Conservation (phyloP, 2,888 invertebrate species). For the Iphiclides podalirius region DNA sequence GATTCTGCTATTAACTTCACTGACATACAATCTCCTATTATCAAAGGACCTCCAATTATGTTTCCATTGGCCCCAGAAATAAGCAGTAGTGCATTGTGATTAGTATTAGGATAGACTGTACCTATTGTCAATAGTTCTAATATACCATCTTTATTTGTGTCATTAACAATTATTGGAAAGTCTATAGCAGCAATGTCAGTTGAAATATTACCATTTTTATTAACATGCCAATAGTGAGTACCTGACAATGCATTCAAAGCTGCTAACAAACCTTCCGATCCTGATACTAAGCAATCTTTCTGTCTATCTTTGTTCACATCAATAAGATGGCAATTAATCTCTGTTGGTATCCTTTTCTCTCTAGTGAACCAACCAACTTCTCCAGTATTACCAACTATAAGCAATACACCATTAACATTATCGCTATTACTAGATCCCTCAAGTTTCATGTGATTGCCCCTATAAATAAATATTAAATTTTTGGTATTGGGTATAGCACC, state of each 20-base stretch:
- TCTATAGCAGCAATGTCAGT: conserved; percentile 80
- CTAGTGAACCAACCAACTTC: conserved; percentile 87
- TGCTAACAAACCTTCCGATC: conserved; percentile 82
- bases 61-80: conserved; percentile 86
- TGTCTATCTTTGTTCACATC: conserved; percentile 86
- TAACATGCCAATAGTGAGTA: conserved; percentile 81
- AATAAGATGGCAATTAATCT: conserved; percentile 86
- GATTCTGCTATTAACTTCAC: conserved; percentile 79
- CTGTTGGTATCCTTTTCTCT: conserved; percentile 83
- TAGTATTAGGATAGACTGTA: conserved; percentile 68
- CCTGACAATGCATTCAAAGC: conserved; percentile 75
- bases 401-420: conserved; percentile 83
- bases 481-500: conserved; percentile 82
- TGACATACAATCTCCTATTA: conserved; percentile 79
- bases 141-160: conserved; percentile 85
- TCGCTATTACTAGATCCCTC: conserved; percentile 68
- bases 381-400: conserved; percentile 85
- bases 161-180: conserved; percentile 86
- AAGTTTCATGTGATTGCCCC: conserved; percentile 82
- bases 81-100: conserved; percentile 82
- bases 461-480: conserved; percentile 87
- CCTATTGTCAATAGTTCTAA: conserved; percentile 84
- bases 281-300: conserved; percentile 87
- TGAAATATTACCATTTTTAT: conserved; percentile 73
- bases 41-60: conserved; percentile 82